Percentiles rank a stretch among this genome's conserved stretches.
Evolutionary conservation across 2,797 vertebrate genomes (phyloP).

Genomic region (Oophaga sylvatica): DNA sequence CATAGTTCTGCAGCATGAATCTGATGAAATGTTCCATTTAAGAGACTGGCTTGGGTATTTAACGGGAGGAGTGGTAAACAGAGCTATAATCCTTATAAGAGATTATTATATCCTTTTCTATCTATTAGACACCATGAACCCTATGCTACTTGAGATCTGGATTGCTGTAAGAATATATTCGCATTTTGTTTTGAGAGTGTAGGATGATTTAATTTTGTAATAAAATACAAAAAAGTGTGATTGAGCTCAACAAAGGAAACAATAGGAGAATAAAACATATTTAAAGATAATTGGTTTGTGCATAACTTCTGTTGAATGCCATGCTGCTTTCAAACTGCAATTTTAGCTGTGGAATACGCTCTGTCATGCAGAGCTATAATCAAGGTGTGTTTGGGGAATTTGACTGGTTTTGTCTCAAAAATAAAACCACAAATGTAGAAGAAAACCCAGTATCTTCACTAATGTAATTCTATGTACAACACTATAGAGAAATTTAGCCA

Average conservation of each 20-base stretch:
- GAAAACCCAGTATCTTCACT: conserved; percentile 21
- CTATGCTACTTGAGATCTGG: too few relatives aligned
- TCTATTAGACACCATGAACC: too few relatives aligned
- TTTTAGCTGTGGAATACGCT: background rate
- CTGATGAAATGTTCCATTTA: too few relatives aligned
- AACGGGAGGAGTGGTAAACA: background rate
- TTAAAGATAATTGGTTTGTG: conserved; percentile 25
- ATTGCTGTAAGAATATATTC: background rate
- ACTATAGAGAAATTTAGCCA: conserved; percentile 34
- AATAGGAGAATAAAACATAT: conserved; percentile 27
- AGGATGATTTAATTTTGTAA: background rate
- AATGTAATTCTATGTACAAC: conserved; percentile 20
- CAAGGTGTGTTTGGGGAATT: background rate
- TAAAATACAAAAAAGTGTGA: conserved; percentile 5
- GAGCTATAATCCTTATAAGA: background rate
- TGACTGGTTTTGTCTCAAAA: background rate
- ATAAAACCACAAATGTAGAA: conserved; percentile 13
- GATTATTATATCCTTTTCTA: background rate
- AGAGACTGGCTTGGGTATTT: too few relatives aligned
- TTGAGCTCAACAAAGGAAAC: background rate
- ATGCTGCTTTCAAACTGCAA: background rate
- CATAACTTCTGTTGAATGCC: background rate
- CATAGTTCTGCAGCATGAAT: too few relatives aligned
- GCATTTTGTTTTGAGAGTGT: background rate
- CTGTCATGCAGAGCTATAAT: background rate